Evolutionary conservation across 2,888 invertebrate genomes (phyloP).

Genomic region (Acanthosepion lycidas): DNA sequence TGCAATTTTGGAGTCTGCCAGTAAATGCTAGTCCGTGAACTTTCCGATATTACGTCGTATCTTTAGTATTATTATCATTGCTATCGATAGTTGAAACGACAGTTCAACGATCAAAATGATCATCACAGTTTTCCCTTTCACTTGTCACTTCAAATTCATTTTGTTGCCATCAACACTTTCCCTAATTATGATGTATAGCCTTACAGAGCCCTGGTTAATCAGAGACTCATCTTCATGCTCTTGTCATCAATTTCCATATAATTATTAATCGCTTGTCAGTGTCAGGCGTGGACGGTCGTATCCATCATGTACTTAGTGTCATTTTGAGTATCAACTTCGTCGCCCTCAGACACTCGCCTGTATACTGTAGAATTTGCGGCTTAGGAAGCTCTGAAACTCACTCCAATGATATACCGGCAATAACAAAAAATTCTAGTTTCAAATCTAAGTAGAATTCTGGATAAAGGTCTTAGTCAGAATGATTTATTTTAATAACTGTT

Average conservation of each 20-base stretch:
- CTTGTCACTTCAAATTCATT: background rate
- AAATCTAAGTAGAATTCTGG: background rate
- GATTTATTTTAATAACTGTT: too few relatives aligned
- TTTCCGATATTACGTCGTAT: too few relatives aligned
- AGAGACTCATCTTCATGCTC: background rate
- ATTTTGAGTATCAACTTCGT: background rate
- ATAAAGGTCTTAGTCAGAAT: too few relatives aligned
- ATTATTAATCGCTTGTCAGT: background rate
- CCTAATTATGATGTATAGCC: background rate
- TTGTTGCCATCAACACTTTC: background rate
- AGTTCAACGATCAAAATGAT: background rate
- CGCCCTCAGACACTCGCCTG: background rate
- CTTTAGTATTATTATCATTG: background rate
- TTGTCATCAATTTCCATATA: constrained; percentile 18
- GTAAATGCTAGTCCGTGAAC: too few relatives aligned
- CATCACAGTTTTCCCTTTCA: background rate
- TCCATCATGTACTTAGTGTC: constrained; percentile 8
- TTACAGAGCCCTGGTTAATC: background rate
- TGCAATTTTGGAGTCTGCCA: too few relatives aligned
- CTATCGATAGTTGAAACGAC: background rate
- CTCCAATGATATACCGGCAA: background rate
- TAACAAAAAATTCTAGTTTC: background rate
- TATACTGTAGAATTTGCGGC: background rate
- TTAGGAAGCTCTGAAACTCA: background rate
- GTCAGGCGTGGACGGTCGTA: background rate